Percentiles rank a stretch among this genome's conserved stretches.
phyloP scores from a whole-genome alignment of 2,113 vertebrate genomes.

The Vidua macroura region DNA sequence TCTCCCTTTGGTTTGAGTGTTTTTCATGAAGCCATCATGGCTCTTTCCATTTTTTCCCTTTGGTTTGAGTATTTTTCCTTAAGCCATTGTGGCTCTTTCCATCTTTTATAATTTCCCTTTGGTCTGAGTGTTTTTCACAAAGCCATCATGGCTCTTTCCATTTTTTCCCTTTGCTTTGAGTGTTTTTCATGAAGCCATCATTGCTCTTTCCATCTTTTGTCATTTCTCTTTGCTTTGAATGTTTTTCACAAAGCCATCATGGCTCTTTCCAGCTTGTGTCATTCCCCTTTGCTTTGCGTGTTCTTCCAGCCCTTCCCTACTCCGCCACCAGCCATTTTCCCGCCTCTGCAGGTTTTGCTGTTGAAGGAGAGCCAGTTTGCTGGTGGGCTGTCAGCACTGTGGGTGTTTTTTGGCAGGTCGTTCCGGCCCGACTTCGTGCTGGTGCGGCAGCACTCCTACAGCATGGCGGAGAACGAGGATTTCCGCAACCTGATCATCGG shows the following conservation, averaged over 20 bases:
- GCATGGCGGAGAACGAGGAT: conserved; percentile 97
- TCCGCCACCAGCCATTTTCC: neutral
- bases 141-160: neutral
- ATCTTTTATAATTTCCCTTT: neutral
- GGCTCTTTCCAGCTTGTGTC: neutral
- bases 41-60: neutral
- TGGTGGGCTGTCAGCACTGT: accelerated
- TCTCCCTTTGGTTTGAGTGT: neutral
- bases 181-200: neutral
- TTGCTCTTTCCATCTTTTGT: neutral
- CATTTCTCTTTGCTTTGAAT: neutral
- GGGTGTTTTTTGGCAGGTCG: conserved; percentile 72
- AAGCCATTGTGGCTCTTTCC: neutral
- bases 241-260: too few species aligned
- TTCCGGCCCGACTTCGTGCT: conserved; percentile 95
- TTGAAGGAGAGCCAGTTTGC: accelerated
- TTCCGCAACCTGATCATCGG: conserved; percentile 95
- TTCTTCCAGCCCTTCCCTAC: neutral
- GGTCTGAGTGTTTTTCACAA: neutral
- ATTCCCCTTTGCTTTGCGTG: neutral
- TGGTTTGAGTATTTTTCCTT: neutral
- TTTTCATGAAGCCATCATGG: neutral
- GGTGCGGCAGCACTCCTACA: conserved; percentile 93
- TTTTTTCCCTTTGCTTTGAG: neutral
- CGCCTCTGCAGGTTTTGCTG: neutral